Evolutionary conservation across 2,888 invertebrate genomes (phyloP), one percentile per base, ranked within the genome.

Genomic region (Tinea trinotella): DNA sequence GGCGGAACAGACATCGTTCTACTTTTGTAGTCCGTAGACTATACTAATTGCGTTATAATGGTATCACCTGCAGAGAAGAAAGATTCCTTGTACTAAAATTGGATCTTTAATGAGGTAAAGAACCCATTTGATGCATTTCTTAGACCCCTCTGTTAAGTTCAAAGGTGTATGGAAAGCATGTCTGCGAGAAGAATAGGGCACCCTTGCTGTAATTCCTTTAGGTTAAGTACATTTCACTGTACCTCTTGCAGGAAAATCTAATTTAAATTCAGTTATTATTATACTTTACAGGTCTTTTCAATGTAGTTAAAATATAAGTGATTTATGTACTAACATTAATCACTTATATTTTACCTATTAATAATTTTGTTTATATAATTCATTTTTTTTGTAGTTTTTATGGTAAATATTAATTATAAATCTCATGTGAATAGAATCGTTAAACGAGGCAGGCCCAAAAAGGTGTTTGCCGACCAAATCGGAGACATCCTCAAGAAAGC

Each of bases 61-160:
- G 78, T 81, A 78, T 80, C 76, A 84, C 81, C 81, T 82, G 75
- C 65, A 18, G 19, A 19, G 46, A 74, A 76, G 71, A 66, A 66
- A 53, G 46, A 62, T 59, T 61, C 69, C 67, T 72, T 73, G 67
- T 65, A 66, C 70, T 70, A 64, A 79, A 81, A 81, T 81, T 82
- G 77, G 74, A 77, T 73, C 71, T 68, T 67, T 77, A 79, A 81
- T 77, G 77, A 81, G 69, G 71, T 71, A 76, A 79, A 76, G 74
- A 69, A 70, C 74, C 70, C 72, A 68, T 75, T 76, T 74, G 70
- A 70, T 72, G 74, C 71, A 70, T 71, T 22, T 50, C 13, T 20
- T n/a, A n/a, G 4, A 22, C 50, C 24, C 50, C 24, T 24, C 50
- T 24, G 3, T 24, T 12, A 10, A 7, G 24, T 50, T 50, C 50